phyloP scores from a whole-genome alignment of 2,888 invertebrate species.

The Yponomeuta malinellus region DNA sequence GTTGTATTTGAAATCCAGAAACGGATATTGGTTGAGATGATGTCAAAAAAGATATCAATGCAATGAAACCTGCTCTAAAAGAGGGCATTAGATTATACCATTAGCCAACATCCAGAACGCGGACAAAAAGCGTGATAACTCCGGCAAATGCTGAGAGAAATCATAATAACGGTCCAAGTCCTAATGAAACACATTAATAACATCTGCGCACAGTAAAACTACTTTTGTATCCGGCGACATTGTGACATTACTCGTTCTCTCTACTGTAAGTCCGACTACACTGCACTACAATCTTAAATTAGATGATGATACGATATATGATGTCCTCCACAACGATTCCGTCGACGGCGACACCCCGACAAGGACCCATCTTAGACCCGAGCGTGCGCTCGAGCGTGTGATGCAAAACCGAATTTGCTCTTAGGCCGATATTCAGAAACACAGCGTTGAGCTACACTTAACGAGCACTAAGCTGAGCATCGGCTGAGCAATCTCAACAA shows the following conservation, averaged over 20 bases:
- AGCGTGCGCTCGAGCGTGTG: too few species aligned
- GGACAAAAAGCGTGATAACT: neutral
- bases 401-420: too few species aligned
- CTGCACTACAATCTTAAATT: neutral
- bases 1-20: neutral
- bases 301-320: too few species aligned
- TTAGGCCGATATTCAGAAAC: too few species aligned
- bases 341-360: too few species aligned
- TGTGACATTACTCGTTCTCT: neutral
- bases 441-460: too few species aligned
- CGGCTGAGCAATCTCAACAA: too few species aligned
- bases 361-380: too few species aligned
- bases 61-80: neutral
- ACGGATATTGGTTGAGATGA: too few species aligned
- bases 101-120: neutral
- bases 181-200: slow-evolving; percentile 1
- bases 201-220: neutral
- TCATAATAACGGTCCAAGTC: neutral
- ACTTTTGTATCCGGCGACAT: neutral
- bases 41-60: too few species aligned
- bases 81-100: neutral
- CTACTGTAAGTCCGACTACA: neutral
- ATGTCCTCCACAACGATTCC: too few species aligned
- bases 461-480: too few species aligned
- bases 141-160: neutral